phyloP scores from a whole-genome alignment of 2,888 invertebrate species.

The Drosophila gaucha region DNA sequence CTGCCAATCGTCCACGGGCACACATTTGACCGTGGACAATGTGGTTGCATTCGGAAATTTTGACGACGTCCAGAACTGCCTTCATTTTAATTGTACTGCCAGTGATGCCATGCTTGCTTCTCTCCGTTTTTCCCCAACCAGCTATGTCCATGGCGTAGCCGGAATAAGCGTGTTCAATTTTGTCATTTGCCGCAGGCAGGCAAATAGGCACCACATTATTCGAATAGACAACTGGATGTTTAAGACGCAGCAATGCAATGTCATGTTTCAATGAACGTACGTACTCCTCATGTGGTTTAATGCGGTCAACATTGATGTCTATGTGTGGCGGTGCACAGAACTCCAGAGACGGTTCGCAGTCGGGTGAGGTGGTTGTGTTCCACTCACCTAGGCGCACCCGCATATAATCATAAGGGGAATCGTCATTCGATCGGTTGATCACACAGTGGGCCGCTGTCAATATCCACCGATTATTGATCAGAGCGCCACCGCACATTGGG shows the following conservation, averaged over 20 bases:
- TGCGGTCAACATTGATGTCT: constrained; percentile 87
- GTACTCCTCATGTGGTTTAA: constrained; percentile 87
- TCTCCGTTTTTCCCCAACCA: constrained; percentile 89
- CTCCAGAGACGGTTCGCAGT: constrained; percentile 69
- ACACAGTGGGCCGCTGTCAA: constrained; percentile 91
- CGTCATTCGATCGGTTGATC: constrained; percentile 85
- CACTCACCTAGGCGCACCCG: constrained; percentile 82
- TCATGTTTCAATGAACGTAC: constrained; percentile 86
- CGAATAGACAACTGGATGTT: constrained; percentile 85
- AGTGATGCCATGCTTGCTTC: constrained; percentile 47
- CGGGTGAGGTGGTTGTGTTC: constrained; percentile 72
- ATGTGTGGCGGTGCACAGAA: constrained; percentile 87
- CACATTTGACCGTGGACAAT: constrained; percentile 43
- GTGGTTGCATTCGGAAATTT: constrained; percentile 27
- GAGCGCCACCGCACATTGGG: constrained; percentile 49
- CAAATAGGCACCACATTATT: constrained; percentile 87
- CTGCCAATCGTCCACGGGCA: constrained; percentile 32
- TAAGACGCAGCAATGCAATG: constrained; percentile 89
- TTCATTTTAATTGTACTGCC: constrained; percentile 86
- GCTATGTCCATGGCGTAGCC: constrained; percentile 85
- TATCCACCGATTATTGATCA: constrained; percentile 51
- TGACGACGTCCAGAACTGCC: constrained; percentile 85
- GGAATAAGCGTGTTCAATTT: constrained; percentile 78
- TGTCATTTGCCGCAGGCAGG: constrained; percentile 83
- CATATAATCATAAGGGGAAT: constrained; percentile 84